phyloP scores from a whole-genome alignment of 2,797 vertebrate genomes.

The Cheirogaleus major region DNA sequence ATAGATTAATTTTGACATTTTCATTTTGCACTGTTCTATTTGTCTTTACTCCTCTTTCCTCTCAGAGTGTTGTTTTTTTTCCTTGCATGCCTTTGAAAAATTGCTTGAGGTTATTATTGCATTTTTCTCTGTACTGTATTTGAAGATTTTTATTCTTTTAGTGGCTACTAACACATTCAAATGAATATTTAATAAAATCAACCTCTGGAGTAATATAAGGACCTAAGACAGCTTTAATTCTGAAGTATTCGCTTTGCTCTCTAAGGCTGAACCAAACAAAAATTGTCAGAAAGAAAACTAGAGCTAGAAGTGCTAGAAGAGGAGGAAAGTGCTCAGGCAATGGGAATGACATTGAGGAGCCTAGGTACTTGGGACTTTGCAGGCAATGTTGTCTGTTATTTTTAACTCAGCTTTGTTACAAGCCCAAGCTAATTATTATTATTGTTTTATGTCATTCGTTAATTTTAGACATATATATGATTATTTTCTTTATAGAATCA shows the following conservation, averaged over 20 bases:
- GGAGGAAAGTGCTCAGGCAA: not conserved
- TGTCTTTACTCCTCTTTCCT: not conserved
- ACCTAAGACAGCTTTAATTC: not conserved
- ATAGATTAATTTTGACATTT: slow-evolving; percentile 18
- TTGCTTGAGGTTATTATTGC: not conserved
- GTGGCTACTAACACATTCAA: not conserved
- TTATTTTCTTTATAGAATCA: not conserved
- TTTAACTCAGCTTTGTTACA: not conserved
- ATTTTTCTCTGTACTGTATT: not conserved
- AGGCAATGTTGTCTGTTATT: not conserved
- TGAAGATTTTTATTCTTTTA: not conserved
- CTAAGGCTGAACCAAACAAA: not conserved
- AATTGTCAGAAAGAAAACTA: not conserved
- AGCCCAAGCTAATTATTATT: not conserved
- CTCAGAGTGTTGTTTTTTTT: not conserved
- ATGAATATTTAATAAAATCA: slow-evolving; percentile 8
- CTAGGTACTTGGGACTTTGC: not conserved
- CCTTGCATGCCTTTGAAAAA: not conserved
- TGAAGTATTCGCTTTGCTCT: not conserved
- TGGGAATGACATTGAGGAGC: not conserved
- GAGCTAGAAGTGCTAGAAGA: not conserved
- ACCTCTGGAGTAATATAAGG: not conserved
- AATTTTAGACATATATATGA: not conserved
- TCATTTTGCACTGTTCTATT: not conserved
- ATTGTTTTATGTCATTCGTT: not conserved